These are phyloP conservation scores for Pomatostomus ruficeps DNA, from an alignment of 2,113 vertebrate species.

Conservation along the genomic window DNA sequence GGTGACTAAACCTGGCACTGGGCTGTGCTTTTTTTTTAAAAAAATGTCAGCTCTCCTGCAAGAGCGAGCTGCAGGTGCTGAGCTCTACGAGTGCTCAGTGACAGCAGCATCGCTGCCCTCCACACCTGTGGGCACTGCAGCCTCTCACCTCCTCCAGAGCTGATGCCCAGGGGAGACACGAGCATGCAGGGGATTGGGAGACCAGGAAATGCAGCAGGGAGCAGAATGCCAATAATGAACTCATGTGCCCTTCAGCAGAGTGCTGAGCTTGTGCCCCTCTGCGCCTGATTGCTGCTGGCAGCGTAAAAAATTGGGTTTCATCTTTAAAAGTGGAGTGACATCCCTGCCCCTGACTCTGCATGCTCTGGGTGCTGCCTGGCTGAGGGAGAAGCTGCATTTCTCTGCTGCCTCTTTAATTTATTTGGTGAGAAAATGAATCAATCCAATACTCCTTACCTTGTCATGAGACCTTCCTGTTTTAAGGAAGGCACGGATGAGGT, in stretches of 20 bases:
- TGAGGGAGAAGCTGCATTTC: not conserved
- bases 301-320: not conserved
- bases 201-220: not conserved
- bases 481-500: not conserved
- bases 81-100: not conserved
- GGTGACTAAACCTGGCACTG: not conserved
- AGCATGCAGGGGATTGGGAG: not conserved
- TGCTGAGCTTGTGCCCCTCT: not conserved
- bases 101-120: not conserved
- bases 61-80: not conserved
- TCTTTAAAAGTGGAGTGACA: not conserved
- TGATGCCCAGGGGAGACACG: not conserved
- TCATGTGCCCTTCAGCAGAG: not conserved
- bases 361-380: not conserved
- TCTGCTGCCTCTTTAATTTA: not conserved
- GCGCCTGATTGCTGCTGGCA: not conserved
- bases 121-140: rapidly evolving
- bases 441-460: rapidly evolving
- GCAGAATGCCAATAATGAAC: not conserved
- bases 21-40: not conserved
- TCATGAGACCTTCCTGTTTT: not conserved
- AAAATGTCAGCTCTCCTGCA: not conserved
- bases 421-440: not conserved
- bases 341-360: not conserved
- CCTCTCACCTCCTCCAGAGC: not conserved